Conservation (phyloP, 2,888 invertebrate genomes). For the Conops quadrifasciatus region DNA sequence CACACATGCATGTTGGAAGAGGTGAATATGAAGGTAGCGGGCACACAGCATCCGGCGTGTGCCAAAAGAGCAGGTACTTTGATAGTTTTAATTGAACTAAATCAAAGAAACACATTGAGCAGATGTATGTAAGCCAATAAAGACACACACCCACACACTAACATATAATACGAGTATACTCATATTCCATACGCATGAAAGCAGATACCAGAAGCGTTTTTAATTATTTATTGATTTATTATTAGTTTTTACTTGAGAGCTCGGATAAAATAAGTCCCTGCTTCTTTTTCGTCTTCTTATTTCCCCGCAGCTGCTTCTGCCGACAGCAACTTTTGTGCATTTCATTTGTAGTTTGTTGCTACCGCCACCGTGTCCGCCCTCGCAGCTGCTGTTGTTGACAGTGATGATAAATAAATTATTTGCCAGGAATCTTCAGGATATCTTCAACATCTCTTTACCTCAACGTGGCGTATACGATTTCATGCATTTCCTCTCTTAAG, state of each 20-base stretch:
- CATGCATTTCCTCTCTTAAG: neutral
- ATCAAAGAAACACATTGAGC: neutral
- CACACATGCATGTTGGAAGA: neutral
- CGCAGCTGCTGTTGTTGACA: neutral
- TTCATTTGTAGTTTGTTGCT: too few relatives aligned
- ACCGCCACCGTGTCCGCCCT: neutral
- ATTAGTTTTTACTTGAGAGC: too few relatives aligned
- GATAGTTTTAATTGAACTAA: slow-evolving; percentile 1
- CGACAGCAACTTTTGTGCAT: too few relatives aligned
- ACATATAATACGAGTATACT: too few relatives aligned
- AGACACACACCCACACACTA: neutral
- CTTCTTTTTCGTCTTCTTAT: too few relatives aligned
- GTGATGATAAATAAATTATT: slow-evolving; percentile 19
- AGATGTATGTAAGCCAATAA: neutral
- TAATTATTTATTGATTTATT: slow-evolving; percentile 18
- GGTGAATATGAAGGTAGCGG: neutral
- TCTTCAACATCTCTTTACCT: neutral
- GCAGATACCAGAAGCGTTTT: neutral
- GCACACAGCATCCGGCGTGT: neutral
- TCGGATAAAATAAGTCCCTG: too few relatives aligned
- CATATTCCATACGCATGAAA: neutral
- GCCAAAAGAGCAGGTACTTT: neutral
- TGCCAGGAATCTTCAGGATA: neutral
- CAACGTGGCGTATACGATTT: neutral
- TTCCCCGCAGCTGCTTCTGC: neutral